Evolutionary conservation across 1,140 invertebrate species (phyloP).

Genomic region (Ladona fulva): DNA sequence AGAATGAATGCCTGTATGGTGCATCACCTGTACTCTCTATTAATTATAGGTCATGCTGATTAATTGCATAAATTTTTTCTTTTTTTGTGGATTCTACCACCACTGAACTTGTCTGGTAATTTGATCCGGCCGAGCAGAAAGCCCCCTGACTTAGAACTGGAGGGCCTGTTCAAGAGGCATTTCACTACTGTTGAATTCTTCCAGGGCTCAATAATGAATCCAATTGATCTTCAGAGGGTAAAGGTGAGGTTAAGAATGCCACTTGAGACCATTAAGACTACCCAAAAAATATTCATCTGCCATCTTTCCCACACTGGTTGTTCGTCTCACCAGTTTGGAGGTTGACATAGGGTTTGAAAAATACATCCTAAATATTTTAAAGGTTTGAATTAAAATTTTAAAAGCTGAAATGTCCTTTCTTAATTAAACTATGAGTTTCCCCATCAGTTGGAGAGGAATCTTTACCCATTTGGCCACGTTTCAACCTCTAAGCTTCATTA

Average conservation of each 20-base stretch:
- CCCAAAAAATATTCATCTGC: neutral
- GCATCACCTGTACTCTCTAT: conserved; percentile 5
- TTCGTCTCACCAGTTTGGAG: neutral
- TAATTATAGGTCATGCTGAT: conserved; percentile 9
- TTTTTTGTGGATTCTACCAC: conserved; percentile 17
- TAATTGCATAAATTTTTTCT: conserved; percentile 12
- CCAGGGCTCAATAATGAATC: conserved; percentile 99
- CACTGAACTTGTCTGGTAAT: conserved; percentile 14
- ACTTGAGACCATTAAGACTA: neutral
- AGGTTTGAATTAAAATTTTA: too few relatives aligned
- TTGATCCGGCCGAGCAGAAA: conserved; percentile 49
- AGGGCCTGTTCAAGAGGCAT: conserved; percentile 98
- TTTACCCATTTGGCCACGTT: too few relatives aligned
- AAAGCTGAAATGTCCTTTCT: too few relatives aligned
- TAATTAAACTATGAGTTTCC: too few relatives aligned
- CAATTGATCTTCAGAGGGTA: conserved; percentile 96
- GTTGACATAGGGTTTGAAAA: neutral
- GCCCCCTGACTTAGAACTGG: conserved; percentile 92
- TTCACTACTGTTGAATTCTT: conserved; percentile 99
- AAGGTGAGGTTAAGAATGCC: conserved; percentile 67
- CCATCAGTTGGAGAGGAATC: too few relatives aligned
- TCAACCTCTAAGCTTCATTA: too few relatives aligned
- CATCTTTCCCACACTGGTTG: neutral
- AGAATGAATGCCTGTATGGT: conserved; percentile 12
- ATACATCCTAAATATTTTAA: too few relatives aligned